Conservation (phyloP, 2,888 invertebrate species). For the Thereva unica region DNA sequence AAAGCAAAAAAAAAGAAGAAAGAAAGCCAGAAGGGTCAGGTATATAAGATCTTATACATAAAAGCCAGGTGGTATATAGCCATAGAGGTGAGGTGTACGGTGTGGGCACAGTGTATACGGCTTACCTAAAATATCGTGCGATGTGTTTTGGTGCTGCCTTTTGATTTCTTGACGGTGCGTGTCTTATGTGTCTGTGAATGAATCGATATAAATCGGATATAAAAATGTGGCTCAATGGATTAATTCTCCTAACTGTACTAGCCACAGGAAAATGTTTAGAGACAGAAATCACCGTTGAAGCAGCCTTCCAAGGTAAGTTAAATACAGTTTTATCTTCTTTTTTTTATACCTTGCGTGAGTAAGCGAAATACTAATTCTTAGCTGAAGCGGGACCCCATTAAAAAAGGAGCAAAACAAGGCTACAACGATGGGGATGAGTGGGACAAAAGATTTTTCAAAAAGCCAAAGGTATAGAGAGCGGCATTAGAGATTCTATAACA, state of each 20-base stretch:
- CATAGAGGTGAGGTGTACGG: slow-evolving; percentile 15
- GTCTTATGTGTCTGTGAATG: slow-evolving; percentile 33
- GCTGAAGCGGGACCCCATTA: too few species aligned
- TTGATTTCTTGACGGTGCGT: slow-evolving; percentile 33
- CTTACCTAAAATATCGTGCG: slow-evolving; percentile 26
- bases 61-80: background rate
- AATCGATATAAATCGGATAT: slow-evolving; percentile 45
- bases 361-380: background rate
- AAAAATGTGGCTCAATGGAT: slow-evolving; percentile 53
- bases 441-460: too few species aligned
- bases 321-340: slow-evolving; percentile 4
- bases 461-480: too few species aligned
- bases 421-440: too few species aligned
- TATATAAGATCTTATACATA: slow-evolving; percentile 8
- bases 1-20: background rate
- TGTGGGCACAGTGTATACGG: too few species aligned
- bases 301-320: slow-evolving; percentile 65
- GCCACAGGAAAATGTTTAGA: slow-evolving; percentile 53
- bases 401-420: too few species aligned
- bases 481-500: too few species aligned
- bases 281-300: slow-evolving; percentile 59
- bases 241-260: slow-evolving; percentile 52
- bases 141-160: slow-evolving; percentile 32
- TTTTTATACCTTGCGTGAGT: background rate
- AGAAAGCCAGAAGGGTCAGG: background rate